phyloP scores from a whole-genome alignment of 2,797 vertebrate species.

The Notamacropus eugenii region DNA sequence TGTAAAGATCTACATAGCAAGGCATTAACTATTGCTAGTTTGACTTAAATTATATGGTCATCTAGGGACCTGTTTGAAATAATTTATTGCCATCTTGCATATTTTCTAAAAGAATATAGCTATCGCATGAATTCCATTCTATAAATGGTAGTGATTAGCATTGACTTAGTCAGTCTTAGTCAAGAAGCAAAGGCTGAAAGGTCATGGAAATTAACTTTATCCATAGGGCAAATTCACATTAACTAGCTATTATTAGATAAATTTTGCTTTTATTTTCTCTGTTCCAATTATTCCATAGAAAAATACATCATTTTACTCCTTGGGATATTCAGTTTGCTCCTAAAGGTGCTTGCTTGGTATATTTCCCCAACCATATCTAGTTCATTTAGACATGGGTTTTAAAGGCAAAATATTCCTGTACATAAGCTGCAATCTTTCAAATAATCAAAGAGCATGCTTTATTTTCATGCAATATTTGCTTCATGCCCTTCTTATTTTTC shows the following conservation, averaged over 20 bases:
- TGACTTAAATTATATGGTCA: neutral
- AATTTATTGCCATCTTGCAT: neutral
- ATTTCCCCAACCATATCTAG: constrained; percentile 19
- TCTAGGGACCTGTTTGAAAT: neutral
- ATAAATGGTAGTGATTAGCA: neutral
- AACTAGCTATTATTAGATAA: neutral
- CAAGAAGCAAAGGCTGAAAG: neutral
- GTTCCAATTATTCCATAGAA: constrained; percentile 43
- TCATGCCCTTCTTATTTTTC: constrained; percentile 69
- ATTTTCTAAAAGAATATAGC: constrained; percentile 26
- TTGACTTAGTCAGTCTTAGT: neutral
- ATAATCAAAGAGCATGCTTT: constrained; percentile 58
- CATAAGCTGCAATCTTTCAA: constrained; percentile 43
- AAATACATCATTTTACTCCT: constrained; percentile 2
- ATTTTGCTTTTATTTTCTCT: neutral
- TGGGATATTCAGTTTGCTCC: neutral
- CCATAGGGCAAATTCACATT: neutral
- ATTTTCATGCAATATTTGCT: constrained; percentile 62
- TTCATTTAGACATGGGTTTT: constrained; percentile 57
- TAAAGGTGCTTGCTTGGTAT: neutral
- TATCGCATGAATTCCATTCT: neutral
- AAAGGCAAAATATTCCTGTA: constrained; percentile 52
- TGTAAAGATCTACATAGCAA: neutral
- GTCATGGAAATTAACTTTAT: neutral
- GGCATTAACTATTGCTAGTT: neutral